phyloP scores from a whole-genome alignment of 2,888 invertebrate genomes.

The Pedicia rivosa region DNA sequence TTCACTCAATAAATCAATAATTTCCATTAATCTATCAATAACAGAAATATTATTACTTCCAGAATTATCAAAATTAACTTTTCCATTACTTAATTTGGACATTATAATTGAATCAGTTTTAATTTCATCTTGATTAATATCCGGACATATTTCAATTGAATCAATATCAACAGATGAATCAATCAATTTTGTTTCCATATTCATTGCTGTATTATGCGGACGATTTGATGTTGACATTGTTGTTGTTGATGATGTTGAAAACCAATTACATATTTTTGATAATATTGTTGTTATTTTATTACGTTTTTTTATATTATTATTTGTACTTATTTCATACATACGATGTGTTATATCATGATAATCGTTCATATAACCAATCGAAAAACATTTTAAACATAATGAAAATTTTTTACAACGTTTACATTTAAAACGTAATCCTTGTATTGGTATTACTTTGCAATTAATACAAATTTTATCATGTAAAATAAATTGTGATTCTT shows the following conservation, averaged over 20 bases:
- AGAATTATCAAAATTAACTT: too few relatives aligned
- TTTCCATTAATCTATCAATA: too few relatives aligned
- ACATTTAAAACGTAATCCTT: conserved; percentile 28
- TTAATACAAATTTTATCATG: conserved; percentile 24
- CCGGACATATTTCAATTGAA: too few relatives aligned
- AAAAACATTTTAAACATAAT: conserved; percentile 27
- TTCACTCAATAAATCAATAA: too few relatives aligned
- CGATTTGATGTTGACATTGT: too few relatives aligned
- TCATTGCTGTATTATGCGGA: too few relatives aligned
- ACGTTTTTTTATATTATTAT: conserved; percentile 13
- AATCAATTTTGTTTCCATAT: too few relatives aligned
- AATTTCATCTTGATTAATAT: too few relatives aligned
- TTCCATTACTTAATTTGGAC: too few relatives aligned
- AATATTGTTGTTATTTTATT: neutral
- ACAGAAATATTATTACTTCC: too few relatives aligned
- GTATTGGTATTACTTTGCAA: conserved; percentile 23
- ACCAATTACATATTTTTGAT: neutral
- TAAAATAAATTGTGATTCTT: conserved; percentile 24
- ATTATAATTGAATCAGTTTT: too few relatives aligned
- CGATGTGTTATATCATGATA: conserved; percentile 24
- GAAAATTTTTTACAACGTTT: conserved; percentile 25
- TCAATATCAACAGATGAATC: too few relatives aligned
- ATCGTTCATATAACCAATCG: conserved; percentile 19
- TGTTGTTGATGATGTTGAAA: conserved; percentile 1
- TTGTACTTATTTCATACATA: conserved; percentile 26